Percentiles rank a stretch among this genome's conserved stretches.
Conservation (phyloP, 2,113 vertebrate genomes). For the Cairina moschata region DNA sequence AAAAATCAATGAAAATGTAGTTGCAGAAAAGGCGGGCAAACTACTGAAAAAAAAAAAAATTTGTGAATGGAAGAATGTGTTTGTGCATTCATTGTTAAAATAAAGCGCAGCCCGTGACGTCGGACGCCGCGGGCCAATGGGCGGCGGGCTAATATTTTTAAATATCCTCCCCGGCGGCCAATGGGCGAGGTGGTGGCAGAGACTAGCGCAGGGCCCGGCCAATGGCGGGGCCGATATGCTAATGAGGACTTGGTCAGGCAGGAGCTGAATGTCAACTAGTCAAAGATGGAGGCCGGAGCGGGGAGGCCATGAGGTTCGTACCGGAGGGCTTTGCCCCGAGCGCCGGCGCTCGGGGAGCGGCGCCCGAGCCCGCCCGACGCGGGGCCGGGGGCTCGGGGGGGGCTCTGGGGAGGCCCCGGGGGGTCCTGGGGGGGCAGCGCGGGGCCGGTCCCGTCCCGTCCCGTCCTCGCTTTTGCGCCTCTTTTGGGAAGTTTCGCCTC, state of each 20-base stretch:
- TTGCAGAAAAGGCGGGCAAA: slow-evolving; percentile 78
- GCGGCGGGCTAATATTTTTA: slow-evolving; percentile 75
- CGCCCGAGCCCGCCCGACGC: neutral
- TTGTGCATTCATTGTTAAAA: slow-evolving; percentile 94
- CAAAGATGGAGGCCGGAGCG: slow-evolving; percentile 94
- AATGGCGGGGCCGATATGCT: slow-evolving; percentile 83
- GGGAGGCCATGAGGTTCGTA: slow-evolving; percentile 85
- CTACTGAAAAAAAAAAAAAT: slow-evolving; percentile 60
- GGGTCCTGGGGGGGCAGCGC: too few species aligned
- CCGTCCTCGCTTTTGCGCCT: too few species aligned
- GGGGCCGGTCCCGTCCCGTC: too few species aligned
- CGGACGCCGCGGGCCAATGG: slow-evolving; percentile 74
- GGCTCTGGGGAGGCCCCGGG: too few species aligned
- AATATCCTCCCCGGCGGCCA: slow-evolving; percentile 80
- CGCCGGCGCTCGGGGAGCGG: neutral
- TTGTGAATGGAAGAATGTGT: slow-evolving; percentile 92
- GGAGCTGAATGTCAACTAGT: slow-evolving; percentile 96
- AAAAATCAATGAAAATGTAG: slow-evolving; percentile 72
- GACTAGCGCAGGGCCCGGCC: slow-evolving; percentile 81
- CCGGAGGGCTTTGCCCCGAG: slow-evolving; percentile 66
- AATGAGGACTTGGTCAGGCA: slow-evolving; percentile 89
- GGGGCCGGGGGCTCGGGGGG: neutral
- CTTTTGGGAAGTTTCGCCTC: too few species aligned
- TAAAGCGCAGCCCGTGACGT: slow-evolving; percentile 84
- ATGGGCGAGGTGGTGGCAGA: slow-evolving; percentile 73